Percentiles rank a stretch among this genome's conserved stretches.
These are phyloP conservation scores for Colius striatus DNA, from an alignment of 2,113 vertebrate genomes.

Conservation along the genomic window DNA sequence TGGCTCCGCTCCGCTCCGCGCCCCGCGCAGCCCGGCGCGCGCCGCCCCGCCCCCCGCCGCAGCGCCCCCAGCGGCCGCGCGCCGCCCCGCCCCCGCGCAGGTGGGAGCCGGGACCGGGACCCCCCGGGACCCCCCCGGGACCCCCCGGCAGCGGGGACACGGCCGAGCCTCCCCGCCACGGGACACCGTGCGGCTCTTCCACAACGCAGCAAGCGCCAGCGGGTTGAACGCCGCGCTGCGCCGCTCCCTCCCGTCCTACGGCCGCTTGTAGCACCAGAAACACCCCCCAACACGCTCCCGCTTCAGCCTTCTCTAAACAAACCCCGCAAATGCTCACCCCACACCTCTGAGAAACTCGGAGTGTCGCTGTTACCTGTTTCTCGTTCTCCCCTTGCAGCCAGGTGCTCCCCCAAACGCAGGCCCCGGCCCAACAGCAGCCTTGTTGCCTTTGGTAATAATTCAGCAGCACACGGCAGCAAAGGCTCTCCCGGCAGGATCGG, in stretches of 20 bases:
- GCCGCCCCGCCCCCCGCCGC: neutral
- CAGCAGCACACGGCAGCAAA: neutral
- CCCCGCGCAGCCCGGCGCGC: neutral
- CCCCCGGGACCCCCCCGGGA: neutral
- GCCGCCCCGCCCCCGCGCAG: neutral
- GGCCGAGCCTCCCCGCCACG: neutral
- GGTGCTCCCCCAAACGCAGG: neutral
- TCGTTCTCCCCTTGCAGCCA: neutral
- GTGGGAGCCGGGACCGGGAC: neutral
- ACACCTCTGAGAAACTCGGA: neutral
- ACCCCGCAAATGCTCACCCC: neutral
- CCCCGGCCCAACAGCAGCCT: neutral
- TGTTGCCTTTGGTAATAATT: slow-evolving; percentile 45
- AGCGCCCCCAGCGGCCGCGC: neutral
- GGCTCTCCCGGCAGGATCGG: neutral
- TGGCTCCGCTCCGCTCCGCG: neutral
- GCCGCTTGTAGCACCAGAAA: no score
- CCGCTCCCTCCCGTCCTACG: no score
- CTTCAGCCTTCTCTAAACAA: neutral
- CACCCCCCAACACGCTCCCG: no score
- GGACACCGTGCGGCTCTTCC: no score
- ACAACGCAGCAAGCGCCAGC: no score
- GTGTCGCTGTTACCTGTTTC: neutral
- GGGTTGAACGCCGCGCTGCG: neutral
- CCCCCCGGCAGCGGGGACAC: neutral